Base-by-base conservation (phyloP, 2,113 vertebrate genomes). In the Mugil cephalus region DNA sequence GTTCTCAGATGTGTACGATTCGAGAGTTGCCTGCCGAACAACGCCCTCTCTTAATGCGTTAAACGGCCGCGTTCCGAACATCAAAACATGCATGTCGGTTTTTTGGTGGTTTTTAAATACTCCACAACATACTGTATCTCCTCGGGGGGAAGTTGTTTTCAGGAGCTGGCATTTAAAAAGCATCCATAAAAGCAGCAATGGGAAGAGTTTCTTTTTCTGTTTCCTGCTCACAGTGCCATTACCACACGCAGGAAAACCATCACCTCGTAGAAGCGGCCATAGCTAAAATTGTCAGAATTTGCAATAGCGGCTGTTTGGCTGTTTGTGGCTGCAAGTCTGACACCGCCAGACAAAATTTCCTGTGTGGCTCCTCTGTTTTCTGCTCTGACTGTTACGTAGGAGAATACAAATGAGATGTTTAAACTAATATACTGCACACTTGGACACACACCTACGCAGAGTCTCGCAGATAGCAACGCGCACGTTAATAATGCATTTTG, bases 401-500 rank as follows among this genome's bases (percentile, higher is more conserved):
- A 75, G 82, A 87, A 90, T 88, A 88, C 75, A 85, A 84, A 92
- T 90, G 83, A 88, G 65, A 50, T 47, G 47, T 86, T 82, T 66
- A 73, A 80, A 82, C 75, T 64, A 83, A 88, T 89, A 78, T 24
- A 38, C 56, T 36, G 62, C 80, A 80, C 74, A 79, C 64, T 77
- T 80, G 73, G 69, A 83, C 80, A 74, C 85, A 88, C 77, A 76
- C 84, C 88, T 80, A 69, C 18, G 38, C 76, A 4, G 36, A 45
- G 42, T 46, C 71, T 64, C 69, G 47, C 48, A 67, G 64, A 77
- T 83, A 83, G 53, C 67, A 54, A 69, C 74, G 70, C 53, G 51
- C 55, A 46, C 54, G 73, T 90, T 87, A 88, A 90, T 90, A 91
- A 90, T 91, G 68, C 76, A 88, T 90, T 84, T 84, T 11, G 35